phyloP scores from a whole-genome alignment of 1,140 invertebrate species.

The Leptinotarsa defecta region DNA sequence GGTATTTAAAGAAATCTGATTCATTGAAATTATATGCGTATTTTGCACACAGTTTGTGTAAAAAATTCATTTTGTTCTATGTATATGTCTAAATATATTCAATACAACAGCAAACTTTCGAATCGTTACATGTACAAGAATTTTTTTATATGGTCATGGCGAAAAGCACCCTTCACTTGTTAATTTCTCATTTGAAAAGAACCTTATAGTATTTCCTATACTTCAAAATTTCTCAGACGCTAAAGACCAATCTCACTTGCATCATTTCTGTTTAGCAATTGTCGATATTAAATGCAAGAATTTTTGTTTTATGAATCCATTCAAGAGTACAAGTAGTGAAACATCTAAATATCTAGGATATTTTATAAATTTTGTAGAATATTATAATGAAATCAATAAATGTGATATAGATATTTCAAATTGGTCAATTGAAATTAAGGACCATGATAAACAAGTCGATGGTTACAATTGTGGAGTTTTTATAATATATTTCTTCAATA shows the following conservation, averaged over 20 bases:
- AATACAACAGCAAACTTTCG: neutral
- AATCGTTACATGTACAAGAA: constrained; percentile 10
- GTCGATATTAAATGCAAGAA: neutral
- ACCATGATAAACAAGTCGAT: constrained; percentile 19
- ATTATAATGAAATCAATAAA: neutral
- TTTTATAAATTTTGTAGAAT: neutral
- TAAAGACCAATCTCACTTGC: neutral
- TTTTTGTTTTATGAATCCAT: neutral
- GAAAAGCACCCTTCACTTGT: constrained; percentile 9
- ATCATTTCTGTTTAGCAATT: neutral
- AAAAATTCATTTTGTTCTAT: too few species aligned
- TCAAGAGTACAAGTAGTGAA: constrained; percentile 10
- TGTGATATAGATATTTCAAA: neutral
- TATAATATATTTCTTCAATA: constrained; percentile 15
- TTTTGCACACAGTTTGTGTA: too few species aligned
- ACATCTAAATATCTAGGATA: constrained; percentile 10
- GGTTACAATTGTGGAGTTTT: constrained; percentile 11
- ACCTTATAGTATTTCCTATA: constrained; percentile 14
- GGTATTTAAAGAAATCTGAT: too few species aligned
- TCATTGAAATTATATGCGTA: too few species aligned
- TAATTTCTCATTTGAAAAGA: neutral
- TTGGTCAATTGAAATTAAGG: constrained; percentile 8
- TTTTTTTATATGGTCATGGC: constrained; percentile 1
- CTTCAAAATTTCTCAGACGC: constrained; percentile 7
- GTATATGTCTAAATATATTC: too few species aligned